Base-by-base conservation (phyloP, 2,888 invertebrate species). In the Rhopalosiphum nymphaeae region DNA sequence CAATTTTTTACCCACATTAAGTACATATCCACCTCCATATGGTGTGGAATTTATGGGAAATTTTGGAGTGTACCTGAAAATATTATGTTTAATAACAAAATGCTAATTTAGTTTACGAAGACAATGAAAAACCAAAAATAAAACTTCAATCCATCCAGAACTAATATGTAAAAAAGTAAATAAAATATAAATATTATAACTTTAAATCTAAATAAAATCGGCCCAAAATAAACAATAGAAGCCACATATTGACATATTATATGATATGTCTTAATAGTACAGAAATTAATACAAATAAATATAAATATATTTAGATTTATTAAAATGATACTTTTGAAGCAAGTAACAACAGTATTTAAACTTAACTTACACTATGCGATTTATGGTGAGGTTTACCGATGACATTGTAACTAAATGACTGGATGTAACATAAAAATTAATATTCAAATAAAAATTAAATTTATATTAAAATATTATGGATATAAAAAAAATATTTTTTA, bases 331-430 rank as follows among this genome's bases (percentile, higher is more conserved):
- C 36, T 36, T 57, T 87, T 57, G 16, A 87, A 85, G 56, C 84
- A 56, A 46, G 29, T 88, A 56, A 89, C 57, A 89, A 42, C 36
- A 36, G 61, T 44, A 61, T 61, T 87, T 61, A 46, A 78, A 61
- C 67, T 96, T 96, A 96, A 98, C 98, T 98, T 98, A 98, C 98
- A 98, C 98, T 97, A 98, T 98, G 97, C 98, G 97, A 97, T 98
- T 98, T 97, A 98, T 97, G 97, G 98, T 97, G 96, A 98, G 97
- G 97, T 98, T 98, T 97, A 98, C 98, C 96, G 98, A 97, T 96
- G 98, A 98, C 96, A 98, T 97, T 96, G 98, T 98, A 97, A 97
- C 98, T 97, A 98, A 98, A 97, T 98, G 98, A 97, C 98, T 98
- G 97, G 96, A 97, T 91, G 95, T 92, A 93, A 94, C 95, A 95